phyloP scores from a whole-genome alignment of 2,797 vertebrate species.

The Catharus ustulatus region DNA sequence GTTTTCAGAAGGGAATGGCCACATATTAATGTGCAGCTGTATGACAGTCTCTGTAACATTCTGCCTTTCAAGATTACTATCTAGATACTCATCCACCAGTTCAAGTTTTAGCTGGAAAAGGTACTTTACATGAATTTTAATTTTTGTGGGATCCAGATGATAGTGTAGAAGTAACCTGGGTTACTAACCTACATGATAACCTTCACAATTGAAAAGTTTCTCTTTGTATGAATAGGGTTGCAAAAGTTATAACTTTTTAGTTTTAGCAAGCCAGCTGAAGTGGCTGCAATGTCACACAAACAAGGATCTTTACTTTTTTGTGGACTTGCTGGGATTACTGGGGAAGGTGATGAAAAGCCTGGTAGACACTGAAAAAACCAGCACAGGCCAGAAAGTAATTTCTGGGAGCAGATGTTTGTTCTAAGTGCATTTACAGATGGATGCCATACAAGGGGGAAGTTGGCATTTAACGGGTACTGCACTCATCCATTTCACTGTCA shows the following conservation, averaged over 20 bases:
- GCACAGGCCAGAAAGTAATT: conserved; percentile 2
- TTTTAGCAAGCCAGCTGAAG: conserved; percentile 22
- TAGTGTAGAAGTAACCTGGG: neutral
- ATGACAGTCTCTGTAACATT: neutral
- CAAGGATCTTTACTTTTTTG: neutral
- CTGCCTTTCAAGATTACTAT: neutral
- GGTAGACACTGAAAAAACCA: neutral
- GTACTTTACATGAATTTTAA: neutral
- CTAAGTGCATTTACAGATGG: conserved; percentile 45
- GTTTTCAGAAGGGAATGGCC: neutral
- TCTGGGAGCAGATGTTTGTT: conserved; percentile 37
- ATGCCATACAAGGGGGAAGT: neutral
- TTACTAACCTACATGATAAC: neutral
- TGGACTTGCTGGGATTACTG: conserved; percentile 15
- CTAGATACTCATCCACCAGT: neutral
- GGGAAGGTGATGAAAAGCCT: neutral
- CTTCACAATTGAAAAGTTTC: neutral
- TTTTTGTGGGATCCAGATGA: neutral
- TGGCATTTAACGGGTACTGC: conserved; percentile 8
- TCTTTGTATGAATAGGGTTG: neutral
- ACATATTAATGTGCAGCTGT: neutral
- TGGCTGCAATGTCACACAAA: neutral
- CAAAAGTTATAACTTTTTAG: neutral
- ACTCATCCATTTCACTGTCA: neutral
- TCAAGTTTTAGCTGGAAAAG: neutral